These are phyloP conservation scores for Sphenopsis melanotis DNA, from an alignment of 2,797 vertebrate species.

Conservation along the genomic window DNA sequence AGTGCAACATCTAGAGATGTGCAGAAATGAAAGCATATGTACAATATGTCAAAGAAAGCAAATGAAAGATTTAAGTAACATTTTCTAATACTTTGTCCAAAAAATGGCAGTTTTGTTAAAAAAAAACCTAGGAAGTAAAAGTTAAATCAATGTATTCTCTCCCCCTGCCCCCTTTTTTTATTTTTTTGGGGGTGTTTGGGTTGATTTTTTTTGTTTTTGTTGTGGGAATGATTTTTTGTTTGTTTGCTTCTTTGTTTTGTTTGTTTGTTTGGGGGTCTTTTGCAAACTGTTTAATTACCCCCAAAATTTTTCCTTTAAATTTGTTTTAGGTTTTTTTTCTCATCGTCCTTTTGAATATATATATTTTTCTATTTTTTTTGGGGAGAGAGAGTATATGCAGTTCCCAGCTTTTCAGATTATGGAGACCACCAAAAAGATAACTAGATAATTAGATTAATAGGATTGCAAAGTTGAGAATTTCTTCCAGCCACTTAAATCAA, in stretches of 20 bases:
- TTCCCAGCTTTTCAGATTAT: not conserved
- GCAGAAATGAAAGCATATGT: not conserved
- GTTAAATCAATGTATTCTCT: not conserved
- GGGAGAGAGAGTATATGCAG: not conserved
- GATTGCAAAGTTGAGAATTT: not conserved
- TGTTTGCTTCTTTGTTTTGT: not conserved
- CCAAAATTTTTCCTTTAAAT: not conserved
- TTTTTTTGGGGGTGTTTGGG: rapidly evolving
- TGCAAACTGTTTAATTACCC: not conserved
- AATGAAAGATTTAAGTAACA: not conserved
- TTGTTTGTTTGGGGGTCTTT: not conserved
- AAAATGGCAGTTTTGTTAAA: not conserved
- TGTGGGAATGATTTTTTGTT: not conserved
- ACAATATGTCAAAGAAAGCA: not conserved
- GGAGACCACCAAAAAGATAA: not conserved
- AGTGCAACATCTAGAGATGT: not conserved
- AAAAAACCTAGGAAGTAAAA: not conserved
- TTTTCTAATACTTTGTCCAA: not conserved
- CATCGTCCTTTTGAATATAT: not conserved
- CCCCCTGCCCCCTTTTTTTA: too few species aligned
- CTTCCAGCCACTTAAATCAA: constrained; percentile 1
- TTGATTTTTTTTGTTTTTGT: not conserved
- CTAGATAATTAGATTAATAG: not conserved
- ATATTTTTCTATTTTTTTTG: not conserved
- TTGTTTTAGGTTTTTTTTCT: not conserved